Evolutionary conservation across 2,888 invertebrate genomes (phyloP), one percentile per base, ranked within the genome.

Genomic region (Lycaena phlaeas): DNA sequence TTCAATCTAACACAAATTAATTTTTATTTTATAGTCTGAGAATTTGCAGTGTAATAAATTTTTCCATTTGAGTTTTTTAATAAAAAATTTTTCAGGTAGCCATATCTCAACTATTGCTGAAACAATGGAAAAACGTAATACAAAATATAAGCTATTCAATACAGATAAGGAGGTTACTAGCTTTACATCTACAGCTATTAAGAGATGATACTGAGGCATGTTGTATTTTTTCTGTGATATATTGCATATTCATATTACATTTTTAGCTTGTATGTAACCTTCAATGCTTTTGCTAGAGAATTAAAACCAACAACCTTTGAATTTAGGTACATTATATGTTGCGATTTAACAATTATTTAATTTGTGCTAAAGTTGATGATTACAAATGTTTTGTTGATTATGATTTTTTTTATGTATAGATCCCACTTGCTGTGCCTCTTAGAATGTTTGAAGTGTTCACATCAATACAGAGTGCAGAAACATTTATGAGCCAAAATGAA

Each of bases 401-500:
- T n/a, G n/a, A n/a, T n/a, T n/a, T n/a, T n/a, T n/a, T n/a, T n/a
- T n/a, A n/a, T n/a, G n/a, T 52, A 9, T 56, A 85, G 64, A 76
- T 87, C 44, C 86, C 89, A 2, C 78, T 91, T 47, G 91, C 92
- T 14, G 88, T 93, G 39, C 91, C 93, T 3, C 77, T 95, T 45
- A 87, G 94, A 55, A 90, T 92, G 79, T 74, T 96, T 57, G 93
- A 94, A 65, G 88, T 91, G 15, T 93, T 92, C 57, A 90, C 92
- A 6, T 86, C 88, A 45, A 79, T 72, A 38, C 73, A 69, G 48
- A 73, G 62, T 37, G 68, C 65, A 38, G 75, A 62, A 53, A 62
- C 61, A 40, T 67, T 73, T 18, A 63, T 82, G 53, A 68, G 64
- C 36, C 62, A 57, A 37, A 68, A 75, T 43, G 72, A 72, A 42